Evolutionary conservation across 2,797 vertebrate species (phyloP), one percentile per base, ranked within the genome.

Genomic region (Pseudochirops corinnae): DNA sequence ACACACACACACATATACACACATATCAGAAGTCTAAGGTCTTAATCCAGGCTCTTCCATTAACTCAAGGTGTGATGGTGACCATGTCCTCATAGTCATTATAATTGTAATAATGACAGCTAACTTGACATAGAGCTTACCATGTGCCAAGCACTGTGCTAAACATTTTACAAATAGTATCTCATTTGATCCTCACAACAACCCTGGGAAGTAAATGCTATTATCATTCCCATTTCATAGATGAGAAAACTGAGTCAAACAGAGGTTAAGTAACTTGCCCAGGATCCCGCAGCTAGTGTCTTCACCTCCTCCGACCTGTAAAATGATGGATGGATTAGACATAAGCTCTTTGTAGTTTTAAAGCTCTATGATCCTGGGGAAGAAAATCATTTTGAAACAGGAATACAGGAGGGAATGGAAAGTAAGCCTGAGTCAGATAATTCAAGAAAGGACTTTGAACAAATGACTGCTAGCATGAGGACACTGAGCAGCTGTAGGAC

Each of bases 341-440:
- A n/a, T 16, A 67, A 67, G 31, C 33, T 67, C 60, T 67, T 67
- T 67, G 31, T 67, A 1, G 4, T 67, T 67, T n/a, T 16, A 67
- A 67, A 67, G 60, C 60, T 67, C 31, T 16, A 67, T n/a, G 14
- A 67, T 67, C 16, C 60, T n/a, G n/a, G 31, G 60, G 60, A n/a
- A n/a, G 60, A 67, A n/a, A 67, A 67, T 67, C 12, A 67, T 67
- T n/a, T 67, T 67, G 12, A 31, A 67, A 16, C 9, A n/a, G 5
- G 3, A 67, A 67, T 24, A 62, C 55, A 82, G 58, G 90, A 92
- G 92, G 52, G 39, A 58, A 91, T 29, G 60, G 31, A 39, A 7
- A 52, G 92, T 74, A 93, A 24, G 93, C 56, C n/a, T 10, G 39
- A 90, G 92, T 67, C 55, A 91, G 57, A 95, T 18, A 93, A 55